phyloP scores from a whole-genome alignment of 1,140 invertebrate species.

The Spodoptera litura region DNA sequence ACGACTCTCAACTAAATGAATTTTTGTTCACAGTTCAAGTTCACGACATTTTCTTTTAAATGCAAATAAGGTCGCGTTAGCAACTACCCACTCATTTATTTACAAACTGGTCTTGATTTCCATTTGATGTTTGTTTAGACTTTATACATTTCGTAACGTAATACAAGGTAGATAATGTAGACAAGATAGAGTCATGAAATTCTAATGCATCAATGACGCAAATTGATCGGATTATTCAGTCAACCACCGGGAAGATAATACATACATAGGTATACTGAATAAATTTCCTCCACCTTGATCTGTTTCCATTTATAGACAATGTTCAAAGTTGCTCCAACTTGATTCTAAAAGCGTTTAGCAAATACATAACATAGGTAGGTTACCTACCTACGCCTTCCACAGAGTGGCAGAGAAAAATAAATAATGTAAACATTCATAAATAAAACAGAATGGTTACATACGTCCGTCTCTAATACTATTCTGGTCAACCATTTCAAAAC shows the following conservation, averaged over 20 bases:
- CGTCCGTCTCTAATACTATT: neutral
- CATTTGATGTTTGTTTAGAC: neutral
- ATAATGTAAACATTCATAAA: conserved; percentile 37
- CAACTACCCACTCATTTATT: neutral
- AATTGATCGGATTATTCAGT: conserved; percentile 70
- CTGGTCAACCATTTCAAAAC: conserved; percentile 28
- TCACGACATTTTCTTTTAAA: conserved; percentile 55
- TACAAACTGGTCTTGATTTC: conserved; percentile 21
- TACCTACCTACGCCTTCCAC: neutral
- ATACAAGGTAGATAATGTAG: conserved; percentile 1
- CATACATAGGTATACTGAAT: conserved; percentile 56
- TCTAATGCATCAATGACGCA: conserved; percentile 72
- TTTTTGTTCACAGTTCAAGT: conserved; percentile 62
- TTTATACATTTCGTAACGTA: conserved; percentile 4
- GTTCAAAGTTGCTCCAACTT: conserved; percentile 17
- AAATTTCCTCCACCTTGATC: conserved; percentile 73
- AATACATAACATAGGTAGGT: conserved; percentile 11
- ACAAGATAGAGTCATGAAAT: conserved; percentile 57
- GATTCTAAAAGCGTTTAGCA: conserved; percentile 29
- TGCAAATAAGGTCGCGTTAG: conserved; percentile 11
- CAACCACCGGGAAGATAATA: conserved; percentile 65
- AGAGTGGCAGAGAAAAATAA: neutral
- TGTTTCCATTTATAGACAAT: conserved; percentile 61
- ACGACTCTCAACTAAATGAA: conserved; percentile 59
- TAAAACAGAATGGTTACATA: conserved; percentile 22